These are phyloP conservation scores for Bombus waltoni DNA, from an alignment of 1,140 invertebrate species.

Conservation along the genomic window DNA sequence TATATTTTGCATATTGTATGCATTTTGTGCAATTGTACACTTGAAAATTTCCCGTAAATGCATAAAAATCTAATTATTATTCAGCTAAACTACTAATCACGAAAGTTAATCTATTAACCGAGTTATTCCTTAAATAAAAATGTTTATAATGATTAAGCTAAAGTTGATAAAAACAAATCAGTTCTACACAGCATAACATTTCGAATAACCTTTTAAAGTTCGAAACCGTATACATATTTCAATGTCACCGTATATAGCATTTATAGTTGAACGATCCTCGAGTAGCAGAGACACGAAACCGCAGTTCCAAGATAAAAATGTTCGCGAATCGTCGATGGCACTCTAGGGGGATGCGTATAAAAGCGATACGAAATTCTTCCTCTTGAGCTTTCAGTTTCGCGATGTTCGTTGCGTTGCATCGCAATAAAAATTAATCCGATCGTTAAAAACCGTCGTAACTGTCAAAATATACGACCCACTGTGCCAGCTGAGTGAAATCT, in stretches of 20 bases:
- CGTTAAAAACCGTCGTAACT: slow-evolving; percentile 78
- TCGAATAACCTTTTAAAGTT: no score
- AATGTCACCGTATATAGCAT: not conserved
- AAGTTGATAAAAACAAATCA: no score
- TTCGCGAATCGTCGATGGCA: not conserved
- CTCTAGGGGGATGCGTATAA: slow-evolving; percentile 4
- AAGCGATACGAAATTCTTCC: slow-evolving; percentile 40
- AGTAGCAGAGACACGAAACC: not conserved
- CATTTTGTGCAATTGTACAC: no score
- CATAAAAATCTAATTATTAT: no score
- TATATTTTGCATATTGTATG: no score
- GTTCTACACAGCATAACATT: no score
- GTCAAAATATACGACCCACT: slow-evolving; percentile 76
- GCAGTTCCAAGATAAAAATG: not conserved
- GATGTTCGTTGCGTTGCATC: slow-evolving; percentile 26
- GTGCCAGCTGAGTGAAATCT: slow-evolving; percentile 64
- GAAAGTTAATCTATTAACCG: no score
- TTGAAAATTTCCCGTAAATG: no score
- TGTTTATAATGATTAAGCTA: no score
- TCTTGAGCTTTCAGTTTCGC: not conserved
- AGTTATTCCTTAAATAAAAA: no score
- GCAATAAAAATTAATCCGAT: slow-evolving; percentile 80
- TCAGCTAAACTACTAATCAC: no score
- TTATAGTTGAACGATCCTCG: not conserved
- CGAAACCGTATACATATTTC: no score